Conservation (phyloP, 2,888 invertebrate genomes). For the Elmis aenea region DNA sequence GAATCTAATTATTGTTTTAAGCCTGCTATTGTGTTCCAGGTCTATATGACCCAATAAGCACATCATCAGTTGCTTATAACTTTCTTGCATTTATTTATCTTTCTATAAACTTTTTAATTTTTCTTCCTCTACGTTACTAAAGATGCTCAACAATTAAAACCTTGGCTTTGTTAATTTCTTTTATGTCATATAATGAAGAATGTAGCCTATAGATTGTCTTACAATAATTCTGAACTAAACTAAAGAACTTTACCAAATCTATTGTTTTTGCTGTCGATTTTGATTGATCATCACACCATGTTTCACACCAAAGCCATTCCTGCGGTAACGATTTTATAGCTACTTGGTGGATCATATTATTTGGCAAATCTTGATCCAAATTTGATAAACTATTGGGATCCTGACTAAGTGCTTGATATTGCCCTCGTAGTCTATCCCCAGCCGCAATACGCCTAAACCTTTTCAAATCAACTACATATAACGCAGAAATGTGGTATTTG, state of each 20-base stretch:
- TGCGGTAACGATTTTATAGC: constrained; percentile 97
- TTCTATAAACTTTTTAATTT: too few relatives aligned
- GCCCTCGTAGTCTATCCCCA: constrained; percentile 94
- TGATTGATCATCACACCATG: constrained; percentile 93
- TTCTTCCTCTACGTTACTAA: too few relatives aligned
- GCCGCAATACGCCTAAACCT: constrained; percentile 96
- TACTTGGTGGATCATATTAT: constrained; percentile 99
- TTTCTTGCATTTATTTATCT: too few relatives aligned
- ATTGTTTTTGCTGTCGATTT: constrained; percentile 94
- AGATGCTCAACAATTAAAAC: too few relatives aligned
- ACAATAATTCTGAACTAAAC: not conserved
- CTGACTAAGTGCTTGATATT: constrained; percentile 98
- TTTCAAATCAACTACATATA: constrained; percentile 96
- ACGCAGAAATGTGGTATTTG: constrained; percentile 91
- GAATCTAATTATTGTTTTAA: too few relatives aligned
- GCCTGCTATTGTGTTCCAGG: too few relatives aligned
- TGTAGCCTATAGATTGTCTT: too few relatives aligned
- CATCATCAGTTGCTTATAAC: too few relatives aligned
- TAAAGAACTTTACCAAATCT: constrained; percentile 69
- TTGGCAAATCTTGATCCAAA: constrained; percentile 88
- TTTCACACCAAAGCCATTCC: constrained; percentile 99
- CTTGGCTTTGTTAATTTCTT: too few relatives aligned
- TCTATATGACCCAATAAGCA: too few relatives aligned
- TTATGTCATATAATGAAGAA: too few relatives aligned
- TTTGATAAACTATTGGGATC: constrained; percentile 99